Evolutionary conservation across 2,888 invertebrate genomes (phyloP).

Genomic region (Metacarcinus magister): DNA sequence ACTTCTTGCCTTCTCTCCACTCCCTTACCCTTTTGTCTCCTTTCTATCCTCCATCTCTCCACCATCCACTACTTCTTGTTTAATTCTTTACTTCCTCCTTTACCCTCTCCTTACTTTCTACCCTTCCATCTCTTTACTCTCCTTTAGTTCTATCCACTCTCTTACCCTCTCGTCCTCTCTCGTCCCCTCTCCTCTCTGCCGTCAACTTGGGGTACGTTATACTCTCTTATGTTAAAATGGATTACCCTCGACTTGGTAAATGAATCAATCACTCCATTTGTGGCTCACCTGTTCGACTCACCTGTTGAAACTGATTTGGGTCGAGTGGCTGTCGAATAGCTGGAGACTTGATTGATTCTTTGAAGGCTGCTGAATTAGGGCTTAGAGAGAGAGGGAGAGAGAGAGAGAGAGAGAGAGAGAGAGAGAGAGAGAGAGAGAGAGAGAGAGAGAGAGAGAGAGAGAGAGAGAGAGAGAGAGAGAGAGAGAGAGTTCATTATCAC

Average conservation of each 20-base stretch:
- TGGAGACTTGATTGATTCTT: too few relatives aligned
- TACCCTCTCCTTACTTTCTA: background rate
- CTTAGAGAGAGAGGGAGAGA: background rate
- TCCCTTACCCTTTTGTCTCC: background rate
- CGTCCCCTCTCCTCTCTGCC: background rate
- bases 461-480: too few relatives aligned
- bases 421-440: slow-evolving; percentile 21
- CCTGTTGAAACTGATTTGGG: background rate
- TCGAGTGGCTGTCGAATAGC: too few relatives aligned
- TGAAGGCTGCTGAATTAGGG: too few relatives aligned
- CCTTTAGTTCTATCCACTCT: background rate
- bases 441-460: background rate
- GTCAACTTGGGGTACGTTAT: background rate
- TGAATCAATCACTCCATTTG: background rate
- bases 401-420: slow-evolving; percentile 26
- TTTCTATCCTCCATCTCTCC: background rate
- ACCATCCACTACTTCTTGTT: background rate
- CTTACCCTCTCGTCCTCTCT: background rate
- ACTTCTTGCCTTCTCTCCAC: background rate
- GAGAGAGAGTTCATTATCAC: too few relatives aligned
- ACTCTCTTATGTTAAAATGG: background rate
- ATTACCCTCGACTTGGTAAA: background rate
- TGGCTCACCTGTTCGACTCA: background rate
- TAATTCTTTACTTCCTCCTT: too few relatives aligned
- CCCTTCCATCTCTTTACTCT: background rate